Evolutionary conservation across 2,888 invertebrate genomes (phyloP), one percentile per base, ranked within the genome.

Genomic region (Drepana falcataria): DNA sequence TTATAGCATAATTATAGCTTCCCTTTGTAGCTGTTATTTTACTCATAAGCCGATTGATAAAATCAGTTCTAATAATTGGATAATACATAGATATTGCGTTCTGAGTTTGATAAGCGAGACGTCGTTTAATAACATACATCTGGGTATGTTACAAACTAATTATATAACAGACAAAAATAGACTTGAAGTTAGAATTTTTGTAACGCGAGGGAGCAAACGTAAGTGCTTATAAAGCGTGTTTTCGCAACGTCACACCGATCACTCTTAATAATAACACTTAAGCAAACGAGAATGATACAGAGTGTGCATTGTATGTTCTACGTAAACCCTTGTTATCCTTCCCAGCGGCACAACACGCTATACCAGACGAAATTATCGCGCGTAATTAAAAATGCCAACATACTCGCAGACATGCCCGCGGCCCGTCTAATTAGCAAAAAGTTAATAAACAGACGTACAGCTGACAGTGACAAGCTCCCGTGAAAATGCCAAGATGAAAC

Each of bases 321-420:
- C 61, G 62, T 77, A 73, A 75, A 69, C 68, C 71, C 65, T 71
- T 66, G 73, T 69, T 67, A 73, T 65, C 58, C 71, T 66, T 67
- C 75, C 71, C 77, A 68, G 64, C 65, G 71, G 73, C 64, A 64
- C 71, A 66, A 63, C 70, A 65, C 64, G 58, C 63, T 63, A 60
- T 59, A 71, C 71, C 79, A 81, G 81, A 77, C 81, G 70, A 76
- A 79, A 81, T 87, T 85, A 87, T 86, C 80, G 78, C 77, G 76
- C 79, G 83, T 89, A 91, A 88, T 91, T 89, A 89, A 89, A 90
- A 90, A 91, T 85, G 85, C 90, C 87, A 87, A 89, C 87, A 85
- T 77, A 84, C 85, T 80, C 84, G 79, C 80, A 85, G 83, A 85
- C 85, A 77, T 71, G 82, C 81, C 79, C 77, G 71, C 73, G 72